Conservation (phyloP, 1,140 invertebrate genomes). For the Drosophila bipectinata region DNA sequence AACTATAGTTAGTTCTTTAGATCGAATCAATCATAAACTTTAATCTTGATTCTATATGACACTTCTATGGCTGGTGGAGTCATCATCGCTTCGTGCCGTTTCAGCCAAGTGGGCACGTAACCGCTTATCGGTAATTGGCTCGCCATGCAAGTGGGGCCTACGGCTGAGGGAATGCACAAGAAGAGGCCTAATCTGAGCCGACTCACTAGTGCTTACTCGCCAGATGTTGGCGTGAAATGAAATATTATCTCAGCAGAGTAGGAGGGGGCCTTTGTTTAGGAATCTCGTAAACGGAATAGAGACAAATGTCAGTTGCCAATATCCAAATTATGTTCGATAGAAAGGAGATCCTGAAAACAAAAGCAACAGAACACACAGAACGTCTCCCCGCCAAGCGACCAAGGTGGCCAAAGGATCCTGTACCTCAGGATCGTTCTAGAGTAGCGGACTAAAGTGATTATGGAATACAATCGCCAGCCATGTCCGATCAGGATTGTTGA, state of each 20-base stretch:
- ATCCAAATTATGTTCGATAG: background rate
- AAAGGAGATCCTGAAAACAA: background rate
- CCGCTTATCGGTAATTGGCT: slow-evolving; percentile 47
- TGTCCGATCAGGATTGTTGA: slow-evolving; percentile 70
- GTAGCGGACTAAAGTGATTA: slow-evolving; percentile 1
- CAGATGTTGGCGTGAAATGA: too few species aligned
- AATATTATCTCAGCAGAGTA: slow-evolving; percentile 6
- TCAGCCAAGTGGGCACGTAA: slow-evolving; percentile 36
- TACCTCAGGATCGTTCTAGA: too few species aligned
- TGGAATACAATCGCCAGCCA: slow-evolving; percentile 70
- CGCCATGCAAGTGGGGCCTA: slow-evolving; percentile 40
- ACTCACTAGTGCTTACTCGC: too few species aligned
- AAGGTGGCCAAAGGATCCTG: background rate
- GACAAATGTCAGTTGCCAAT: background rate
- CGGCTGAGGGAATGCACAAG: slow-evolving; percentile 19
- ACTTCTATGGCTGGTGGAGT: background rate
- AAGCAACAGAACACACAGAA: background rate
- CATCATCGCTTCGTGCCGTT: background rate
- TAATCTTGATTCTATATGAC: background rate
- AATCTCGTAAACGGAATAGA: background rate
- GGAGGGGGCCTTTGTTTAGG: too few species aligned
- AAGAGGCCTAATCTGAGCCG: slow-evolving; percentile 24
- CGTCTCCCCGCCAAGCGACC: background rate
- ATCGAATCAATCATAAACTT: slow-evolving; percentile 16
- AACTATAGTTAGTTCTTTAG: background rate